Percentiles rank a stretch among this genome's conserved stretches.
These are phyloP conservation scores for Amia ocellicauda DNA, from an alignment of 2,113 vertebrate species.

Conservation along the genomic window DNA sequence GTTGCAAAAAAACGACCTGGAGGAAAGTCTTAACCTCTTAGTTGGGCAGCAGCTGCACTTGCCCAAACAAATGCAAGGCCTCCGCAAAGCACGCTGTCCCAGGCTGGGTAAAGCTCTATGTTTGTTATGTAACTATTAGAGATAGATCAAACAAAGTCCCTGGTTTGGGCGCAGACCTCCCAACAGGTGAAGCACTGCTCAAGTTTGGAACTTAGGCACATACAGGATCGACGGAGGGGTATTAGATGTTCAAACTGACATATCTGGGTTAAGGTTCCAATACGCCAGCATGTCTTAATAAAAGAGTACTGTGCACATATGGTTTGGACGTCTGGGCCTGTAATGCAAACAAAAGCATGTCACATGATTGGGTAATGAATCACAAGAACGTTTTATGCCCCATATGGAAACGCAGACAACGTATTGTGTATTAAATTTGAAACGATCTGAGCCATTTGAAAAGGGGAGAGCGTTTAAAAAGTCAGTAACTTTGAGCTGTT, in stretches of 20 bases:
- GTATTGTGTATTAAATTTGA: too few relatives aligned
- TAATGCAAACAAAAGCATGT: too few relatives aligned
- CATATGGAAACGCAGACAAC: too few relatives aligned
- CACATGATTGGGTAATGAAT: too few relatives aligned
- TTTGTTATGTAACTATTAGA: slow-evolving; percentile 19
- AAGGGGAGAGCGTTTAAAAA: background rate
- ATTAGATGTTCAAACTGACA: too few relatives aligned
- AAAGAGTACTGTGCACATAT: too few relatives aligned
- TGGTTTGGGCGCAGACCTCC: slow-evolving; percentile 15
- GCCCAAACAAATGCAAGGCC: slow-evolving; percentile 29
- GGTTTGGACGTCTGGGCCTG: too few relatives aligned
- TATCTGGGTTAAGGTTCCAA: too few relatives aligned
- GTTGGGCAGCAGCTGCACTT: slow-evolving; percentile 35
- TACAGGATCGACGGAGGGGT: background rate
- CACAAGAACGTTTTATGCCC: too few relatives aligned
- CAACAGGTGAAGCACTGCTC: slow-evolving; percentile 11
- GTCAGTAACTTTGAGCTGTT: background rate
- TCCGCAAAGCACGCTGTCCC: background rate
- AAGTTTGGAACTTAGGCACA: background rate
- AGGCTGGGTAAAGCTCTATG: slow-evolving; percentile 11
- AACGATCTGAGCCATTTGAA: too few relatives aligned
- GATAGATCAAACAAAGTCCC: slow-evolving; percentile 14
- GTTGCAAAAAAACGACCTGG: slow-evolving; percentile 25
- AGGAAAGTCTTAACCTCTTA: slow-evolving; percentile 31
- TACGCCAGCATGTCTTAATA: too few relatives aligned